A percentile compares a stretch with the other conserved stretches of the same genome.
Evolutionary conservation across 1,140 invertebrate species (phyloP).

Genomic region (Mylabris phalerata): DNA sequence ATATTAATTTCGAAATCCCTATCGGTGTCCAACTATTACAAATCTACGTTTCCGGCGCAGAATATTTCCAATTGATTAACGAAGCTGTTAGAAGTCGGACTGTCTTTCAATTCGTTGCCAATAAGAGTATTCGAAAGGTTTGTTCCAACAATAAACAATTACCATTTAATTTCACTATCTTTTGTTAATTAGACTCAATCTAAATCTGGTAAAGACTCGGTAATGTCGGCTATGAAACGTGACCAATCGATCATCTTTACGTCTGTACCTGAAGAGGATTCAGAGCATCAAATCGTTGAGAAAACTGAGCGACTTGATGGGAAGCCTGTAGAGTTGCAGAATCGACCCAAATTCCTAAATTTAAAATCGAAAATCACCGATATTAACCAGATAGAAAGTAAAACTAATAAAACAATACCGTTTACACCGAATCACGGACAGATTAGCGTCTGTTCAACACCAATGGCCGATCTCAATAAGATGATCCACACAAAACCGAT

Average conservation of each 20-base stretch:
- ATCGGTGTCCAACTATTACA: slow-evolving; percentile 68
- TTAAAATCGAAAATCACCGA: slow-evolving; percentile 39
- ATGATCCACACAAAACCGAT: slow-evolving; percentile 62
- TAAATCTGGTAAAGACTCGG: slow-evolving; percentile 36
- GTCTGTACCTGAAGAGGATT: slow-evolving; percentile 66
- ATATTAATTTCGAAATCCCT: slow-evolving; percentile 60
- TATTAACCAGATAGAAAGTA: slow-evolving; percentile 11
- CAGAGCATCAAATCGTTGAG: slow-evolving; percentile 37
- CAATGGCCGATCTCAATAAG: slow-evolving; percentile 59
- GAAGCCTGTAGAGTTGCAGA: slow-evolving; percentile 21
- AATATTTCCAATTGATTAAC: slow-evolving; percentile 50
- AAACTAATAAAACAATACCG: slow-evolving; percentile 15
- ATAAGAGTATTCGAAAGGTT: slow-evolving; percentile 29
- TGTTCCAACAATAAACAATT: not conserved
- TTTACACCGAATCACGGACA: slow-evolving; percentile 49
- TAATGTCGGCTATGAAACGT: slow-evolving; percentile 55
- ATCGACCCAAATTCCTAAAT: slow-evolving; percentile 43
- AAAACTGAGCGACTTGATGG: slow-evolving; percentile 28
- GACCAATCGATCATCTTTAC: slow-evolving; percentile 72
- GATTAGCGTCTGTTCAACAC: slow-evolving; percentile 66
- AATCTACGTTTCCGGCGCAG: slow-evolving; percentile 62
- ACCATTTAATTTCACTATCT: slow-evolving; percentile 22
- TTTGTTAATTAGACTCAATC: slow-evolving; percentile 10
- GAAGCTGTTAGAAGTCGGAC: slow-evolving; percentile 30
- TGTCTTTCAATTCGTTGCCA: slow-evolving; percentile 27